Conservation (phyloP, 2,113 vertebrate genomes). For the Hirundichthys speculiger region DNA sequence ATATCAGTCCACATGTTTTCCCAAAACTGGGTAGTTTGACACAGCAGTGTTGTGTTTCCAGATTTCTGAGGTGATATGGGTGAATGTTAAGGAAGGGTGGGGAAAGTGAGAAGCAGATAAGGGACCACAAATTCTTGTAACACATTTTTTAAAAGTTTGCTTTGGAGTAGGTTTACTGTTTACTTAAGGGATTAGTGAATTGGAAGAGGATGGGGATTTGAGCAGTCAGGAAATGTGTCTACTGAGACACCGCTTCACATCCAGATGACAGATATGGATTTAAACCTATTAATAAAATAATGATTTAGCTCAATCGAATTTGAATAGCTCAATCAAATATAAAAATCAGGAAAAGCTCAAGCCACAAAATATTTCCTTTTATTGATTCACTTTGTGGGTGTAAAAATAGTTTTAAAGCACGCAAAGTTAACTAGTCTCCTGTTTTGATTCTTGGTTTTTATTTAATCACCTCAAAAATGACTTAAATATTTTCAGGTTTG, state of each 20-base stretch:
- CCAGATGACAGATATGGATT: background rate
- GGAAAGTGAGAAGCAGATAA: conserved; percentile 51
- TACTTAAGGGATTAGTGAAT: conserved; percentile 52
- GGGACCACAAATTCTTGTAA: conserved; percentile 14
- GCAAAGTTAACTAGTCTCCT: background rate
- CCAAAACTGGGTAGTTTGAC: background rate
- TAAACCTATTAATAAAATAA: background rate
- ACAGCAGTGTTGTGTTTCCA: conserved; percentile 32
- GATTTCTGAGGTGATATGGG: conserved; percentile 49
- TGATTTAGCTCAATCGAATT: too few relatives aligned
- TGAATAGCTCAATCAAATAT: too few relatives aligned
- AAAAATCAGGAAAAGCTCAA: too few relatives aligned
- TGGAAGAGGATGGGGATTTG: conserved; percentile 51
- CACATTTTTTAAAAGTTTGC: conserved; percentile 13
- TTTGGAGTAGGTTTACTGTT: conserved; percentile 49
- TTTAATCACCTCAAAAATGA: background rate
- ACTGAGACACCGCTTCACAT: background rate
- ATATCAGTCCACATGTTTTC: background rate
- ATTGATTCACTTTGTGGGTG: too few relatives aligned
- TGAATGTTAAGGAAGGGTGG: conserved; percentile 57
- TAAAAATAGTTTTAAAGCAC: background rate
- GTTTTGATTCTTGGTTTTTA: background rate
- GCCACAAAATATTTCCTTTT: too few relatives aligned
- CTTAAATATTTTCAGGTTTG: background rate
- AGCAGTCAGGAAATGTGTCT: conserved; percentile 58